Percentiles rank a stretch among this genome's conserved stretches.
phyloP scores from a whole-genome alignment of 1,140 invertebrate genomes.

The Cyclina sinensis region DNA sequence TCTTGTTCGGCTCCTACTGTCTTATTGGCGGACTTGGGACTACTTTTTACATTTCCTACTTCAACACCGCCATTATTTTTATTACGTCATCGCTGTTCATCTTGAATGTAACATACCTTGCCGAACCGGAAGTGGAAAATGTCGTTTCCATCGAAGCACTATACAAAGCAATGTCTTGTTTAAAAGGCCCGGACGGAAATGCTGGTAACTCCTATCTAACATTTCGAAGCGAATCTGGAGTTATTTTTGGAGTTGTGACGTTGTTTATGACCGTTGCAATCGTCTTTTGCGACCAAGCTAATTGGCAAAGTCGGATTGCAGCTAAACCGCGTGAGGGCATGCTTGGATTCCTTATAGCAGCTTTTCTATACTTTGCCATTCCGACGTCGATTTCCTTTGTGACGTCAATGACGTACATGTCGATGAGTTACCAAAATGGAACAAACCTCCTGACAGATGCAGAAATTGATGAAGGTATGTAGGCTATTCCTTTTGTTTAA shows the following conservation, averaged over 20 bases:
- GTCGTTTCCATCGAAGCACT: conserved; percentile 8
- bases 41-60: conserved; percentile 86
- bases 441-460: conserved; percentile 66
- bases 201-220: conserved; percentile 74
- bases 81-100: conserved; percentile 75
- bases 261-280: conserved; percentile 80
- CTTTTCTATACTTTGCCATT: conserved; percentile 85
- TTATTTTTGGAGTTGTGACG: conserved; percentile 72
- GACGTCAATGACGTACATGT: conserved; percentile 76
- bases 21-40: conserved; percentile 86
- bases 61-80: conserved; percentile 84
- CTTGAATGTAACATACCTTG: conserved; percentile 70
- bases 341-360: conserved; percentile 83
- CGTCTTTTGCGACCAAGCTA: conserved; percentile 85
- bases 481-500: too few species aligned
- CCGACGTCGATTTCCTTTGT: conserved; percentile 83
- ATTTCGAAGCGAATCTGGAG: conserved; percentile 63
- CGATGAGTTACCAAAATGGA: conserved; percentile 72
- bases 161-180: conserved; percentile 48
- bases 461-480: conserved; percentile 80
- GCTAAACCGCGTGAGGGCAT: conserved; percentile 82
- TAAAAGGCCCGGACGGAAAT: conserved; percentile 79
- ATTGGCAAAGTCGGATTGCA: conserved; percentile 85
- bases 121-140: conserved; percentile 50
- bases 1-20: conserved; percentile 84